Evolutionary conservation across 92 coral and sea anemone genomes (phyloP).

Genomic region (Zoanthus gigantus): DNA sequence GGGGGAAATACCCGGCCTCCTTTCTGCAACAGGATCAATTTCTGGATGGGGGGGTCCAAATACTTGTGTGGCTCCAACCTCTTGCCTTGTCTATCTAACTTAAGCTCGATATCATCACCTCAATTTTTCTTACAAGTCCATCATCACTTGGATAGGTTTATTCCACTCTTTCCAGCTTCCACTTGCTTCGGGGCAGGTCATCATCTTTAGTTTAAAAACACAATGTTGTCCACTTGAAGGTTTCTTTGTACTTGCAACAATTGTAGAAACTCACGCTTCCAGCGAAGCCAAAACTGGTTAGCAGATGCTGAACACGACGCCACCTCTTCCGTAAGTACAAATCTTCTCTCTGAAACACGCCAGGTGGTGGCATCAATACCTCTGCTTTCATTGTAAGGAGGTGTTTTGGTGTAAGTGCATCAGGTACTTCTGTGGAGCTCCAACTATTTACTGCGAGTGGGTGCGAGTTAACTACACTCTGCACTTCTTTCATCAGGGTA

Average conservation of each 20-base stretch:
- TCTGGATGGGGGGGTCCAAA: neutral
- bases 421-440: conserved; percentile 43
- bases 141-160: conserved; percentile 7
- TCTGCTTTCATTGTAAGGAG: conserved; percentile 55
- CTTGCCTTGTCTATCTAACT: conserved; percentile 1
- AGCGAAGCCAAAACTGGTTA: conserved; percentile 52
- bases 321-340: conserved; percentile 45
- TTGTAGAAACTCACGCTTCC: conserved; percentile 51
- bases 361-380: conserved; percentile 68
- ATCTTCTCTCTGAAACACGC: conserved; percentile 46
- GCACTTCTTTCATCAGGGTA: conserved; percentile 60
- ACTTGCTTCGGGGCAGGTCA: conserved; percentile 39
- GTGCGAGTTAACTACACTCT: conserved; percentile 23
- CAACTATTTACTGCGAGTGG: conserved; percentile 31
- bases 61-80: neutral
- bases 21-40: neutral
- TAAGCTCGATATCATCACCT: neutral
- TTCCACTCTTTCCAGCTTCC: conserved; percentile 1
- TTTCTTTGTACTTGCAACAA: conserved; percentile 19
- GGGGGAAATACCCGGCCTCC: conserved; percentile 12
- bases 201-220: conserved; percentile 25
- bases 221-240: conserved; percentile 4
- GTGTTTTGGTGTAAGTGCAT: conserved; percentile 60
- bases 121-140: neutral
- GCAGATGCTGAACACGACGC: conserved; percentile 45